Conservation (phyloP, 2,888 invertebrate species). For the Hesperia comma region DNA sequence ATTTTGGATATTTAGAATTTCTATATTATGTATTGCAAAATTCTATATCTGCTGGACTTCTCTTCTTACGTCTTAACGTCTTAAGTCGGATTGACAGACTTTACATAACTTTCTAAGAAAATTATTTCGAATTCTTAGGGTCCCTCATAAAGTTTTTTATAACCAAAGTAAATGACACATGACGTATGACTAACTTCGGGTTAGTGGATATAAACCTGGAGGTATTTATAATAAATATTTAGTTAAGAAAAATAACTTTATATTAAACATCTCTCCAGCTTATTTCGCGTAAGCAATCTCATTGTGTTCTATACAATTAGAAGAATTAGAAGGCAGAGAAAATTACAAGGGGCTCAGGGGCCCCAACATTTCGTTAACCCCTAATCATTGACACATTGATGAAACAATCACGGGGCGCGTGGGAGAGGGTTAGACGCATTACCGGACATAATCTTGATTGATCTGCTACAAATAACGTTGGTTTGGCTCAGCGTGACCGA, state of each 20-base stretch:
- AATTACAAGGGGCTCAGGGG: slow-evolving; percentile 44
- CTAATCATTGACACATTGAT: slow-evolving; percentile 75
- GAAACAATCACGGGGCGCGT: slow-evolving; percentile 68
- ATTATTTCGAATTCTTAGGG: no score
- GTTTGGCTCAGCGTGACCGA: slow-evolving; percentile 59
- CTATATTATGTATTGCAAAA: no score
- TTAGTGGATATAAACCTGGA: no score
- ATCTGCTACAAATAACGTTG: slow-evolving; percentile 78
- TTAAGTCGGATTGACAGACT: no score
- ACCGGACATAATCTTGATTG: slow-evolving; percentile 80
- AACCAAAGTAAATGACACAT: no score
- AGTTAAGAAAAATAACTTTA: background rate
- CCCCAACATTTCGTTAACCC: slow-evolving; percentile 55
- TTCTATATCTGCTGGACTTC: no score
- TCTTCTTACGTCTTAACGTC: no score
- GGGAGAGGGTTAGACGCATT: slow-evolving; percentile 58
- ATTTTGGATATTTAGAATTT: no score
- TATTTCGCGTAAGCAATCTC: background rate
- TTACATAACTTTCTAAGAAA: no score
- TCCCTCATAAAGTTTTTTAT: no score
- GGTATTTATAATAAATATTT: no score
- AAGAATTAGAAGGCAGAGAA: slow-evolving; percentile 35
- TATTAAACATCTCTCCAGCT: background rate
- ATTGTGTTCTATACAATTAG: slow-evolving; percentile 24
- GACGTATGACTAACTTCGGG: no score